Evolutionary conservation across 92 coral and sea anemone genomes (phyloP).

Genomic region (Porites divaricata): DNA sequence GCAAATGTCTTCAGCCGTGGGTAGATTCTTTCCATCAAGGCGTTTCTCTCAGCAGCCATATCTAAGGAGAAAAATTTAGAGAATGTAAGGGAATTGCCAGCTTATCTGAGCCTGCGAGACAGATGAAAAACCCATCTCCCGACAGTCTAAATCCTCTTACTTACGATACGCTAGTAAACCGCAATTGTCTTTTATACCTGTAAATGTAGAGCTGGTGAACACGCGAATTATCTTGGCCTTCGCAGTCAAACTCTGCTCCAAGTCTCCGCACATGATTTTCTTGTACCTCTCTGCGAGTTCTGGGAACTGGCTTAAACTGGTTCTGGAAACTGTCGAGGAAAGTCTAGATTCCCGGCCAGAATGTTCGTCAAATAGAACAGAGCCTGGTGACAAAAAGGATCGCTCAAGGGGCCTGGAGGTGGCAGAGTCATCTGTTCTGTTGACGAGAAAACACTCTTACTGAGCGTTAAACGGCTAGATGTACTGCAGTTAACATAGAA

Average conservation of each 20-base stretch:
- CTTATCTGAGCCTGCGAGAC: no score
- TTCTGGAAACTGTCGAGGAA: constrained; percentile 49
- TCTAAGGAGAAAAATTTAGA: constrained; percentile 22
- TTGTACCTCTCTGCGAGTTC: constrained; percentile 69
- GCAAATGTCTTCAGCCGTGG: constrained; percentile 66
- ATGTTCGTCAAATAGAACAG: constrained; percentile 20
- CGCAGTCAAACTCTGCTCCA: constrained; percentile 47
- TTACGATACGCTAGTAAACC: background rate
- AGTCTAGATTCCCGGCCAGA: constrained; percentile 18
- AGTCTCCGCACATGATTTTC: constrained; percentile 75
- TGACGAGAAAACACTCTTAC: background rate
- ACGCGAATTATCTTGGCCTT: constrained; percentile 77
- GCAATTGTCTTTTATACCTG: constrained; percentile 48
- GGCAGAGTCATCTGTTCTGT: constrained; percentile 10
- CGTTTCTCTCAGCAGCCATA: constrained; percentile 72
- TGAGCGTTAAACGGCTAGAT: no score
- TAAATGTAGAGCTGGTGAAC: constrained; percentile 85
- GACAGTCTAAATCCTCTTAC: background rate
- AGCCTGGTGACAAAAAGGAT: constrained; percentile 29
- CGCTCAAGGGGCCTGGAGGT: background rate
- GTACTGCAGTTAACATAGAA: no score
- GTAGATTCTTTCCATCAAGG: constrained; percentile 69
- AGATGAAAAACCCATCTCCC: no score
- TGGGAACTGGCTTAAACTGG: constrained; percentile 73
- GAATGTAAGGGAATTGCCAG: background rate